Base-by-base conservation (phyloP, 2,888 invertebrate genomes). In the Drosophila kuntzei region DNA sequence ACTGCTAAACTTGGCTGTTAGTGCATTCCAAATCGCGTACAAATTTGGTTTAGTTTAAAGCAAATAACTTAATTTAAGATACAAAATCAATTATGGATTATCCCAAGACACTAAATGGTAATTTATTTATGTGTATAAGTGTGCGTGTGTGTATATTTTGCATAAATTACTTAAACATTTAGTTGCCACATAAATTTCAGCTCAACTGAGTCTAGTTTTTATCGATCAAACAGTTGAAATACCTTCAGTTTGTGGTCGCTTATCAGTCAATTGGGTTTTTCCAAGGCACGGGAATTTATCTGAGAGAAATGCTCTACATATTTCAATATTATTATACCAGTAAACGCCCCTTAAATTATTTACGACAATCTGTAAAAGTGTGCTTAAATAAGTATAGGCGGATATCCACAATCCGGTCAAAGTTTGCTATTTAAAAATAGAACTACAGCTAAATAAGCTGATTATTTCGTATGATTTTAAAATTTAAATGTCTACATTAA, bases 41-140 rank as follows among this genome's bases (percentile, higher is more conserved):
- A 22, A 50, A 61, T 36, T 16, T 16, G 29, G 39, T 18, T 9
- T 1, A 61, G 14, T 16, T 44, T 16, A 53, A 59, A 50, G 18
- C 27, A 4, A 27, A 22, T 20, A 20, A 54, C 29, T 34, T 22
- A n/a, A 12, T 20, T 32, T 9, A 55, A 47, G 22, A 3, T 9
- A 44, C 16, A 58, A 61, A 18, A 46, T 54, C 32, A 60, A 44
- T 59, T 72, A 90, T 90, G 90, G 90, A 90, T 80, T 90, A 90
- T 79, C 82, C 90, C 60, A 90, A 90, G 79, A 70, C 85, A 39
- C 68, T 90, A 49, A 87, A 89, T 80, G 90, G 90, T 90, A 90
- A 90, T 75, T 77, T 57, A 14, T 41, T 9, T 18, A 25, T 32
- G 18, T 36, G 8, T 39, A 16, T 9, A 12, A 14, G 22, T 36